A percentile compares a stretch with the other conserved stretches of the same genome.
phyloP scores from a whole-genome alignment of 2,797 vertebrate species.

The Anguilla marmorata region DNA sequence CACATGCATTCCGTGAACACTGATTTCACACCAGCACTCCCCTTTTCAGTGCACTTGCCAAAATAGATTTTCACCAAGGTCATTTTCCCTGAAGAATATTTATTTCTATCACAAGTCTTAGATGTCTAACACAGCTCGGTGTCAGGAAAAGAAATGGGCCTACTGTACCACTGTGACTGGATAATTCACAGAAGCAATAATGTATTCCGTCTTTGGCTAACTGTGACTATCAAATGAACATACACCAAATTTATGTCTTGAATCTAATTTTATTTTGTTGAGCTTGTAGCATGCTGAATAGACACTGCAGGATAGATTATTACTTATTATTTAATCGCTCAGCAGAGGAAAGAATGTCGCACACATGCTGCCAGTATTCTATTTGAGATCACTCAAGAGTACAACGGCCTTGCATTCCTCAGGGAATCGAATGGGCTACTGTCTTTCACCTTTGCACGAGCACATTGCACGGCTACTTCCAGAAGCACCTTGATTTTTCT shows the following conservation, averaged over 20 bases:
- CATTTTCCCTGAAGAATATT: conserved; percentile 13
- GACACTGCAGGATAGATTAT: not conserved
- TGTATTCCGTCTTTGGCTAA: conserved; percentile 16
- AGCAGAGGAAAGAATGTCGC: not conserved
- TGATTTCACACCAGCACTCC: not conserved
- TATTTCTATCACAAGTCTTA: not conserved
- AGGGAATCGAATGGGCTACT: not conserved
- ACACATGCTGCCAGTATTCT: not conserved
- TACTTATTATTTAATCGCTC: not conserved
- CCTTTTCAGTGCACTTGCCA: not conserved
- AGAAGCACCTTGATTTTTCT: not conserved
- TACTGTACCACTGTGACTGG: not conserved
- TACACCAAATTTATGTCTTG: conserved; percentile 21
- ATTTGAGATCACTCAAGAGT: not conserved
- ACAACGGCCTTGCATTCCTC: not conserved
- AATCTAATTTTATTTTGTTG: conserved; percentile 20
- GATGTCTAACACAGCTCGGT: not conserved
- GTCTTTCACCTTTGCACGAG: not conserved
- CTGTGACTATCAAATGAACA: conserved; percentile 5
- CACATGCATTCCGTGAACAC: not conserved
- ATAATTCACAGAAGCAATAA: conserved; percentile 2
- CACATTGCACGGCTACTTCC: not conserved
- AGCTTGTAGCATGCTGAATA: not conserved
- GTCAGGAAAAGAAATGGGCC: not conserved
- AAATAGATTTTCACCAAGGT: not conserved